These are phyloP conservation scores for Chaetoderma sp. DNA, from an alignment of 2,888 invertebrate genomes.

Conservation along the genomic window DNA sequence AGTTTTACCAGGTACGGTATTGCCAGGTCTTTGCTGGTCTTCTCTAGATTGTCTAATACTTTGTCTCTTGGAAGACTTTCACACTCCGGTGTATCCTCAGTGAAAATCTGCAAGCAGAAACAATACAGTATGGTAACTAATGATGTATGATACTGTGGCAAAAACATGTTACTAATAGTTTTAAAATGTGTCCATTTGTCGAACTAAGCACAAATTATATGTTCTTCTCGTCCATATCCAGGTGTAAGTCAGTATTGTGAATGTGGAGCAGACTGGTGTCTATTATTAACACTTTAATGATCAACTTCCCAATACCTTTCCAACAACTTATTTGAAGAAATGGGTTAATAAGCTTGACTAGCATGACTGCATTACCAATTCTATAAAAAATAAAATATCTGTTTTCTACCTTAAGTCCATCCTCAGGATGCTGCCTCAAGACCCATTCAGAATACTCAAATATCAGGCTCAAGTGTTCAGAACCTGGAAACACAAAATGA, in stretches of 20 bases:
- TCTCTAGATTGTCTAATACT: constrained; percentile 88
- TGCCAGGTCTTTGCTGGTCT: constrained; percentile 81
- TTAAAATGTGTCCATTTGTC: too few relatives aligned
- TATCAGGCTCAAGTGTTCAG: constrained; percentile 86
- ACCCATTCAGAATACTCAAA: constrained; percentile 96
- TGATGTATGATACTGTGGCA: background rate
- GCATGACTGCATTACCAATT: too few relatives aligned
- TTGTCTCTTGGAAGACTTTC: constrained; percentile 89
- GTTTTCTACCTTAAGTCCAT: constrained; percentile 82
- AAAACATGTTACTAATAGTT: too few relatives aligned
- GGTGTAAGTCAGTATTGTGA: too few relatives aligned
- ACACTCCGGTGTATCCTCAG: constrained; percentile 86
- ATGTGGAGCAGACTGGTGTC: too few relatives aligned
- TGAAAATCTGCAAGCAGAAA: constrained; percentile 76
- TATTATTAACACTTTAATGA: too few relatives aligned
- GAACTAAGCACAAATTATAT: too few relatives aligned
- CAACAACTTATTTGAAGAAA: too few relatives aligned
- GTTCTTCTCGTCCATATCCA: too few relatives aligned
- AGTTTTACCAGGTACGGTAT: constrained; percentile 84
- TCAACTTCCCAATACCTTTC: too few relatives aligned
- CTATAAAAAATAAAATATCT: too few relatives aligned
- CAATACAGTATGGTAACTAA: background rate
- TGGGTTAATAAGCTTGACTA: too few relatives aligned
- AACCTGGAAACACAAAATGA: constrained; percentile 71
- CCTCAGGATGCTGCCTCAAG: constrained; percentile 84